phyloP scores from a whole-genome alignment of 2,113 vertebrate species.

The Cromileptes altivelis region DNA sequence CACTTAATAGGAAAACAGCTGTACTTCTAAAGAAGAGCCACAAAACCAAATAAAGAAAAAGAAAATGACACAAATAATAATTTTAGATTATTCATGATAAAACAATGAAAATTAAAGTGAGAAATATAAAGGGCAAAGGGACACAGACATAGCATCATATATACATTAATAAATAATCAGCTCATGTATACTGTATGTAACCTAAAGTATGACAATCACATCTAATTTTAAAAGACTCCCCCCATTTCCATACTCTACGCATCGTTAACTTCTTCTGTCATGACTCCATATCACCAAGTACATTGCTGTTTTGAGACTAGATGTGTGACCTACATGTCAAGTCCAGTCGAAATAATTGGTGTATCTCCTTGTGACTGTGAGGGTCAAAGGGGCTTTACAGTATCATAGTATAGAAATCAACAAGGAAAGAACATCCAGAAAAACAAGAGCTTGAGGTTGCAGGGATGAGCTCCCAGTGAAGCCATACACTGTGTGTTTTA shows the following conservation, averaged over 20 bases:
- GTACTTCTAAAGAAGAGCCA: neutral
- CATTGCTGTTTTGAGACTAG: neutral
- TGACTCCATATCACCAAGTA: neutral
- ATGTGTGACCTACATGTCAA: constrained; percentile 58
- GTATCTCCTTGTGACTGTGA: constrained; percentile 9
- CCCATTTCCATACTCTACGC: neutral
- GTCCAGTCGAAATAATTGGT: constrained; percentile 58
- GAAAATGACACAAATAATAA: too few relatives aligned
- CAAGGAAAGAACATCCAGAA: constrained; percentile 12
- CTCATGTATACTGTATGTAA: neutral
- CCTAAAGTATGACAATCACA: neutral
- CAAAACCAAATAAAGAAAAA: neutral
- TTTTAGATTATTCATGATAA: neutral
- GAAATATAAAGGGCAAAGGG: too few relatives aligned
- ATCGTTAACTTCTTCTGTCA: neutral
- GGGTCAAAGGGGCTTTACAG: constrained; percentile 11
- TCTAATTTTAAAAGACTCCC: neutral
- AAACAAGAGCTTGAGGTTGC: neutral
- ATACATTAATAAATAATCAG: neutral
- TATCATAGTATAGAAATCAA: constrained; percentile 1
- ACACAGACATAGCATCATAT: neutral
- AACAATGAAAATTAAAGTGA: neutral
- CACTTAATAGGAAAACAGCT: neutral
- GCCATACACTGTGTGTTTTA: neutral
- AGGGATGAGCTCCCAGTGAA: neutral